Evolutionary conservation across 2,113 vertebrate genomes (phyloP).

Genomic region (Psittacara wagleri): DNA sequence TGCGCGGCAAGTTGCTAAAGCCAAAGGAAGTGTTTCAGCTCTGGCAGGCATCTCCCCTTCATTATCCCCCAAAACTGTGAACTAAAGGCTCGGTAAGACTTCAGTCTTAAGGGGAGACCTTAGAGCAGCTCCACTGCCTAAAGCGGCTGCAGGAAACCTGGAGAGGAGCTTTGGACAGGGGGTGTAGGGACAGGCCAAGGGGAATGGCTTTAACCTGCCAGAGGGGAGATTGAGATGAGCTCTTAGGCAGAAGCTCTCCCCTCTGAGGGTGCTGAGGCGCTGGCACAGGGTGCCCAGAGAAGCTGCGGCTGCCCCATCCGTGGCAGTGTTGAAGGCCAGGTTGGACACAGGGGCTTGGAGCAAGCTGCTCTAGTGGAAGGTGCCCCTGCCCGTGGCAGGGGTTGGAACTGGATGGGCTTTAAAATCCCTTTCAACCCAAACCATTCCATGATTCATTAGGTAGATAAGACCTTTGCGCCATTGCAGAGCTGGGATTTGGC

Average conservation of each 20-base stretch:
- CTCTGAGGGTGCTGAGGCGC: too few relatives aligned
- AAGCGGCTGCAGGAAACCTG: neutral
- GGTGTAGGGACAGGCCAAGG: too few relatives aligned
- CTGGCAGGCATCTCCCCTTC: neutral
- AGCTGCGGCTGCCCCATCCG: too few relatives aligned
- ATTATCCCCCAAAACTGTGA: neutral
- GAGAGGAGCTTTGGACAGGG: too few relatives aligned
- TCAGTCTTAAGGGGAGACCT: neutral
- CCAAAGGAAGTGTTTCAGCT: neutral
- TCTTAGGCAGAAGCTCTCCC: too few relatives aligned
- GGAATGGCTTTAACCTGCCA: too few relatives aligned
- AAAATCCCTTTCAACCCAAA: neutral
- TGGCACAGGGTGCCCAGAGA: too few relatives aligned
- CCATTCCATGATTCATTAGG: neutral
- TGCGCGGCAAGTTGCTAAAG: neutral
- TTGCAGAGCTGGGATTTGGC: neutral
- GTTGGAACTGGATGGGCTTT: neutral
- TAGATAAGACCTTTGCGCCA: neutral
- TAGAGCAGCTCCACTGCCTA: neutral
- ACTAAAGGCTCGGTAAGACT: neutral
- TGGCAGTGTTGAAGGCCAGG: neutral
- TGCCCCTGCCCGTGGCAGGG: neutral
- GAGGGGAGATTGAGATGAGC: too few relatives aligned
- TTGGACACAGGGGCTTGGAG: neutral
- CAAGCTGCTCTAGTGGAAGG: neutral